Conservation (phyloP, 1,140 invertebrate genomes). For the Lucilia cuprina region DNA sequence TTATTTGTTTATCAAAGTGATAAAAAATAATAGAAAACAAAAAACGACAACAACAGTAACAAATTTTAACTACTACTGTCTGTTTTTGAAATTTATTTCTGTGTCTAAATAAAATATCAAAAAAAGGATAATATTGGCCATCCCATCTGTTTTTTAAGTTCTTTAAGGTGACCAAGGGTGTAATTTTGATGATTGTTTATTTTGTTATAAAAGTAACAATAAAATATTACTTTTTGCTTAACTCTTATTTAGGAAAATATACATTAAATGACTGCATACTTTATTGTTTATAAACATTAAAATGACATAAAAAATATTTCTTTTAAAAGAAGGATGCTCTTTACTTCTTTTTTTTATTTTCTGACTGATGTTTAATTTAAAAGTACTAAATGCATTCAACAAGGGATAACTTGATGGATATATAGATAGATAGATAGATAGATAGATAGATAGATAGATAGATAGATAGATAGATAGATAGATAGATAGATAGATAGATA, state of each 20-base stretch:
- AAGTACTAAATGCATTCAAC: neutral
- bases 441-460: too few relatives aligned
- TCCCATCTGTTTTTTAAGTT: neutral
- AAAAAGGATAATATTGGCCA: neutral
- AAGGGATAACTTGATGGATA: too few relatives aligned
- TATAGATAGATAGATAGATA: too few relatives aligned
- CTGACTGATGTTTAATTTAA: neutral
- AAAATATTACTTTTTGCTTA: neutral
- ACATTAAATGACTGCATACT: neutral
- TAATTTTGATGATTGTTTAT: slow-evolving; percentile 35
- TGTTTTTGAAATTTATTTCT: slow-evolving; percentile 28
- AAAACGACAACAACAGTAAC: neutral
- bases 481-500: too few relatives aligned
- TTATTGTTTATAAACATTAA: slow-evolving; percentile 32
- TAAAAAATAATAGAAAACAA: slow-evolving; percentile 2
- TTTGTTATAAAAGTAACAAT: slow-evolving; percentile 23
- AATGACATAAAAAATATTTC: slow-evolving; percentile 14
- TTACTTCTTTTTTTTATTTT: neutral
- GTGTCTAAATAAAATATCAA: neutral
- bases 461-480: too few relatives aligned
- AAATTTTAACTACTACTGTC: neutral
- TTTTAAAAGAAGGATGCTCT: neutral
- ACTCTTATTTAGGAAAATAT: too few relatives aligned
- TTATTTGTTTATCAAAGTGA: slow-evolving; percentile 10
- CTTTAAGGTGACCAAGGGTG: slow-evolving; percentile 31